phyloP scores from a whole-genome alignment of 2,113 vertebrate species.

The Antigone vipio region DNA sequence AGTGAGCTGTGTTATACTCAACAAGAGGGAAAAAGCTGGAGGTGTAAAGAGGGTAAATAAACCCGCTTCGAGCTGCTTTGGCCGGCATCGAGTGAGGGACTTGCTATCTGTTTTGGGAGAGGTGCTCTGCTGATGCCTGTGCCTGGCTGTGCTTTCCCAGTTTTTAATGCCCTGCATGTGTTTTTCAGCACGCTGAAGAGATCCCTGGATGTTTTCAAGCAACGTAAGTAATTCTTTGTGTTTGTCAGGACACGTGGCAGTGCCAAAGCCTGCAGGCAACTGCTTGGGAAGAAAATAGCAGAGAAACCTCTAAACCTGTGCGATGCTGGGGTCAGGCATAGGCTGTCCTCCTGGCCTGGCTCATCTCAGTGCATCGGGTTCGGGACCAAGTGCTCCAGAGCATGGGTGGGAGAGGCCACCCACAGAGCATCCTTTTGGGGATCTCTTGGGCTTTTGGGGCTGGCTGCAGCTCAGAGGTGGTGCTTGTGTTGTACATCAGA shows the following conservation, averaged over 20 bases:
- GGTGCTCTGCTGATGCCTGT: neutral
- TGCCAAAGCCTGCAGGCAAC: neutral
- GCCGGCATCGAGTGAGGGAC: accelerated
- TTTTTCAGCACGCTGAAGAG: conserved; percentile 86
- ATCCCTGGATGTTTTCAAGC: conserved; percentile 90
- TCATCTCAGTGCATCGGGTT: accelerated
- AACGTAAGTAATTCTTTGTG: conserved; percentile 81
- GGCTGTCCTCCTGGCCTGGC: neutral
- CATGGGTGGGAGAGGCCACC: neutral
- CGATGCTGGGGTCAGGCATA: neutral
- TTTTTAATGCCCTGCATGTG: neutral
- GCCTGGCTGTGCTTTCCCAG: neutral
- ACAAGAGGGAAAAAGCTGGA: neutral
- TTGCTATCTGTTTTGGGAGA: neutral
- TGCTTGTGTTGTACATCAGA: neutral
- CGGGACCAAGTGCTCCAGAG: neutral
- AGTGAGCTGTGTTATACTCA: neutral
- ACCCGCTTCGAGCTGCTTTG: neutral
- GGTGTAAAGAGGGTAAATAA: neutral
- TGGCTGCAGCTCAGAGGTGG: neutral
- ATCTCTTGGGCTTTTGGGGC: neutral
- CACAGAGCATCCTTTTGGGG: accelerated
- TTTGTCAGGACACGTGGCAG: neutral
- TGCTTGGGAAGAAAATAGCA: neutral
- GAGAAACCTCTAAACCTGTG: neutral